These are phyloP conservation scores for Papilio machaon DNA, from an alignment of 1,140 invertebrate genomes.

Conservation along the genomic window DNA sequence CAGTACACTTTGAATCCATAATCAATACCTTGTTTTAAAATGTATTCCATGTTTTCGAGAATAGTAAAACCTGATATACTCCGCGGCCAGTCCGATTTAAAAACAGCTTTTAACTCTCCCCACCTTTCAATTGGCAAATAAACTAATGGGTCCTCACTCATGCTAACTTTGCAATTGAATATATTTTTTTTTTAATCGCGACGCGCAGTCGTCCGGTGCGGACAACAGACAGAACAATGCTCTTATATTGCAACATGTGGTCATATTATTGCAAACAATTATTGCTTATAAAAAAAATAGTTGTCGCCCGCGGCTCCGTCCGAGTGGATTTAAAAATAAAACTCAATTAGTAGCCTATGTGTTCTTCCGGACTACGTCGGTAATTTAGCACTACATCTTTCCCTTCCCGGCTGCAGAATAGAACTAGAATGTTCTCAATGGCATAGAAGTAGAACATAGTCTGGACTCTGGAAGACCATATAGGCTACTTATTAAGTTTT, in stretches of 20 bases:
- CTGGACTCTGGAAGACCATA: too few species aligned
- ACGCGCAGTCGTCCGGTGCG: background rate
- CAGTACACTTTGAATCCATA: slow-evolving; percentile 62
- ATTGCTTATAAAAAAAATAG: background rate
- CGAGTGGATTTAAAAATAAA: too few species aligned
- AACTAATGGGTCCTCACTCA: slow-evolving; percentile 51
- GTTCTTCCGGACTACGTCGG: too few species aligned
- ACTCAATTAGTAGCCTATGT: too few species aligned
- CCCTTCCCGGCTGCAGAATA: too few species aligned
- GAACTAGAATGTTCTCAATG: too few species aligned
- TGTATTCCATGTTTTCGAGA: slow-evolving; percentile 47
- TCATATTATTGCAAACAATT: background rate
- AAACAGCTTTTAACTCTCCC: slow-evolving; percentile 48
- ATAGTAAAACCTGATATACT: slow-evolving; percentile 49
- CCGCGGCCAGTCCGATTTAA: slow-evolving; percentile 54
- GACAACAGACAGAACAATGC: slow-evolving; percentile 25
- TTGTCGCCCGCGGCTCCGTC: too few species aligned
- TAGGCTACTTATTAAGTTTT: too few species aligned
- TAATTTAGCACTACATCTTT: too few species aligned
- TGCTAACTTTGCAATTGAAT: slow-evolving; percentile 18
- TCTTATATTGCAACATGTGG: background rate
- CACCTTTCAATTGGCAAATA: slow-evolving; percentile 53
- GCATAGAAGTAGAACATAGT: too few species aligned
- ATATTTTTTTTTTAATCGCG: too few species aligned
- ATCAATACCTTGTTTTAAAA: slow-evolving; percentile 47